Evolutionary conservation across 2,113 vertebrate species (phyloP).

Genomic region (Marcusenius ussheri): DNA sequence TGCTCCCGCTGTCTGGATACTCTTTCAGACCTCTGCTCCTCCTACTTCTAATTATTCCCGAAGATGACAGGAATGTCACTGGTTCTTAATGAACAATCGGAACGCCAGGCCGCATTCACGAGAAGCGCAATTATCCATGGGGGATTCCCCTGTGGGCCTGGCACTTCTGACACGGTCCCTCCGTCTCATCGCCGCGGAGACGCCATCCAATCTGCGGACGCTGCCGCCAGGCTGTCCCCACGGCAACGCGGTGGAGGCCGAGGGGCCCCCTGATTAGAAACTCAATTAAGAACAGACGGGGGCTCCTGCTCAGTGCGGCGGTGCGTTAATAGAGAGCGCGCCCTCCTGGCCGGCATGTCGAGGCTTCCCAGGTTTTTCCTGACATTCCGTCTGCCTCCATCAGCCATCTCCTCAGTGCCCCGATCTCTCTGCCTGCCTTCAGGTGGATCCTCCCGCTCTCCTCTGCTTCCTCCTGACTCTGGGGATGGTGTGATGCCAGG

Average conservation of each 20-base stretch:
- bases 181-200: neutral
- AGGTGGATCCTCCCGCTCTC: neutral
- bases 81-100: conserved; percentile 10
- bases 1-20: neutral
- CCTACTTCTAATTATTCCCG: neutral
- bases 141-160: neutral
- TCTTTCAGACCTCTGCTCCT: neutral
- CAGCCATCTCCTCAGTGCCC: neutral
- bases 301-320: no score
- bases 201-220: neutral
- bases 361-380: neutral
- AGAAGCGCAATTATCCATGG: neutral
- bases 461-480: neutral
- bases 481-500: neutral
- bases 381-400: neutral
- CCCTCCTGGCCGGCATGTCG: neutral
- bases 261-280: conserved; percentile 12
- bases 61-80: conserved; percentile 3
- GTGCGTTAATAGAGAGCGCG: neutral
- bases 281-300: conserved; percentile 13
- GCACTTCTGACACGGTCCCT: neutral
- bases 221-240: neutral
- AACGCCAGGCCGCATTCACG: neutral
- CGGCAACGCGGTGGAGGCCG: neutral
- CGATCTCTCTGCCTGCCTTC: neutral